Evolutionary conservation across 2,113 vertebrate species (phyloP).

Genomic region (Stegostoma tigrinum): DNA sequence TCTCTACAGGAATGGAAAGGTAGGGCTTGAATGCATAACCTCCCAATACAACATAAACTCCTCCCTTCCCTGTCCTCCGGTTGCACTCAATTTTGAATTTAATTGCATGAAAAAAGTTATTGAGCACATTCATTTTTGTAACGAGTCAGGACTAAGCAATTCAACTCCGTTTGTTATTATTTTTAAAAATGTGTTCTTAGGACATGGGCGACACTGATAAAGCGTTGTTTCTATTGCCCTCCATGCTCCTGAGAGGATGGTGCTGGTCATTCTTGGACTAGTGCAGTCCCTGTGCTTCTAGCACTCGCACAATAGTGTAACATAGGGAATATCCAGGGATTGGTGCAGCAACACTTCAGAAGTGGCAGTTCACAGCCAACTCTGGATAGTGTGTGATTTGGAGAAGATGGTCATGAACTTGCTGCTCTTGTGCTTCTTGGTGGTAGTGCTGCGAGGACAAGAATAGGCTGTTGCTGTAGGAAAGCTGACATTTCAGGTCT

Average conservation of each 20-base stretch:
- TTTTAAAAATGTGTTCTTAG: too few species aligned
- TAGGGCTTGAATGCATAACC: slow-evolving; percentile 39
- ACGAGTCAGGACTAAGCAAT: background rate
- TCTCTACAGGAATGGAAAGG: slow-evolving; percentile 71
- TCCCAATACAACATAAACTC: background rate
- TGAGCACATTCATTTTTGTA: background rate
- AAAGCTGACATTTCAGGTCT: too few species aligned
- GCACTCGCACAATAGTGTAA: too few species aligned
- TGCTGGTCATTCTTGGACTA: too few species aligned
- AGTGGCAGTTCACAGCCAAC: too few species aligned
- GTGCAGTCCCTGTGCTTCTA: too few species aligned
- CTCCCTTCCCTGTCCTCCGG: accelerated
- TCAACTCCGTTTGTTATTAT: background rate
- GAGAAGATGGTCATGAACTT: too few species aligned
- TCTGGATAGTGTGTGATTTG: too few species aligned
- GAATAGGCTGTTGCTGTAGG: background rate
- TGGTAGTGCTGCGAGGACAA: background rate
- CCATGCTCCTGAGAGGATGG: too few species aligned
- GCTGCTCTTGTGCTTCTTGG: background rate
- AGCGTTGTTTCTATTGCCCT: too few species aligned
- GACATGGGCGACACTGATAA: background rate
- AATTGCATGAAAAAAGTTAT: background rate
- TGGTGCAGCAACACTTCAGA: too few species aligned
- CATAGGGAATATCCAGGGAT: too few species aligned
- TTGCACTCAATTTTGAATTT: background rate